These are phyloP conservation scores for Pica pica DNA, from an alignment of 2,113 vertebrate genomes.

Conservation along the genomic window DNA sequence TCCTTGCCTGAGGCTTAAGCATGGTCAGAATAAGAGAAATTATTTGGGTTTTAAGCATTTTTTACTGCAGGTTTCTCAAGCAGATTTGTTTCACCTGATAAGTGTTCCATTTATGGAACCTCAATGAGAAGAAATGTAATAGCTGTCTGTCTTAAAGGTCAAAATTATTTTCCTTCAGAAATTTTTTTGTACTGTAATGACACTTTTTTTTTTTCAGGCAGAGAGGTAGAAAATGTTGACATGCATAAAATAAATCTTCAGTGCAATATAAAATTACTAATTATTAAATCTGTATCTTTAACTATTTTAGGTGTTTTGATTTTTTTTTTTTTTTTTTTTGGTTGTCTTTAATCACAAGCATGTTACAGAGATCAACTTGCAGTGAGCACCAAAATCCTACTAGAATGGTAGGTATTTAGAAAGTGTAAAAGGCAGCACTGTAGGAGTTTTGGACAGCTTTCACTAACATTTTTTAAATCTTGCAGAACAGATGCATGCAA, in stretches of 20 bases:
- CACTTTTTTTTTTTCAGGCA: background rate
- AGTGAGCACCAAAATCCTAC: background rate
- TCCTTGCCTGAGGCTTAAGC: background rate
- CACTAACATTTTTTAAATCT: background rate
- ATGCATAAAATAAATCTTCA: background rate
- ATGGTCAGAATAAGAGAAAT: background rate
- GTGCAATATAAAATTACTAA: background rate
- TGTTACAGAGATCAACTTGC: background rate
- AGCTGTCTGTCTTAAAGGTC: background rate
- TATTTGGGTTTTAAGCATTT: background rate
- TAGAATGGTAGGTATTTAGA: background rate
- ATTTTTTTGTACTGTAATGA: background rate
- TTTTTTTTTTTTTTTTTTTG: background rate
- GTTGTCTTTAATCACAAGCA: background rate
- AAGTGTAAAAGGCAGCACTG: background rate
- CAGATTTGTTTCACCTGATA: background rate
- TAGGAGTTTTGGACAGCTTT: background rate
- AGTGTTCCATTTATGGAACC: background rate
- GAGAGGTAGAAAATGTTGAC: background rate
- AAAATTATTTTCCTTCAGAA: background rate
- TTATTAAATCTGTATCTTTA: background rate
- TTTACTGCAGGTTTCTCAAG: background rate
- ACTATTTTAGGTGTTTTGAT: background rate
- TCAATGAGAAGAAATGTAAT: background rate
- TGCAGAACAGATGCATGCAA: background rate